Percentiles rank a stretch among this genome's conserved stretches.
phyloP scores from a whole-genome alignment of 2,113 vertebrate species.

The Scomber japonicus region DNA sequence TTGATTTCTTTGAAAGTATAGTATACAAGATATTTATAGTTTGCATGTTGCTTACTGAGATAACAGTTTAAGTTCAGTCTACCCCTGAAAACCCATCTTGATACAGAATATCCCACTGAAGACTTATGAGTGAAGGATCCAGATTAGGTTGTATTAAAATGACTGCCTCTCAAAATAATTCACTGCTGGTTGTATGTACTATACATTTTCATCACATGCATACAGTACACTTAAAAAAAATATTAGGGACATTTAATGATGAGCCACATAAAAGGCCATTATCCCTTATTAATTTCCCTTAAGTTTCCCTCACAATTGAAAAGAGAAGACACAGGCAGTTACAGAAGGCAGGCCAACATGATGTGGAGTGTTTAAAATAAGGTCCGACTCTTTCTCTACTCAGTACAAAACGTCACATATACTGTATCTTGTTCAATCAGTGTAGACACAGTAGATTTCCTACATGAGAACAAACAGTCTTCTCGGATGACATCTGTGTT shows the following conservation, averaged over 20 bases:
- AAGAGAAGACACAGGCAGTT: no score
- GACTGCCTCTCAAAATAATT: background rate
- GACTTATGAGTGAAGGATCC: background rate
- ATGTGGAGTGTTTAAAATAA: background rate
- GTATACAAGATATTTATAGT: background rate
- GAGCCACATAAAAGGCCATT: background rate
- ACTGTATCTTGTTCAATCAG: background rate
- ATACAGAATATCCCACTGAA: background rate
- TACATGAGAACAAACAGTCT: no score
- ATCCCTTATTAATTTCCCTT: conserved; percentile 11
- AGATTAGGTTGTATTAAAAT: background rate
- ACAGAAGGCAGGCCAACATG: no score
- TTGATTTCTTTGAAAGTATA: background rate
- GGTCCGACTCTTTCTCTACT: background rate
- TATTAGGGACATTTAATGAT: background rate
- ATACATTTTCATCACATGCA: background rate
- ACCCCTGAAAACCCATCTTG: background rate
- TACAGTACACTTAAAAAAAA: conserved; percentile 11
- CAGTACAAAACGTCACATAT: background rate
- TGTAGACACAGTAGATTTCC: background rate
- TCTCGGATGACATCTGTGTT: background rate
- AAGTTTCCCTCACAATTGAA: background rate
- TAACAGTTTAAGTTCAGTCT: accelerated
- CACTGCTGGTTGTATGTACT: background rate
- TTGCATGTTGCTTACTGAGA: background rate